Base-by-base conservation (phyloP, 2,888 invertebrate species). In the Ethmia dodecea region DNA sequence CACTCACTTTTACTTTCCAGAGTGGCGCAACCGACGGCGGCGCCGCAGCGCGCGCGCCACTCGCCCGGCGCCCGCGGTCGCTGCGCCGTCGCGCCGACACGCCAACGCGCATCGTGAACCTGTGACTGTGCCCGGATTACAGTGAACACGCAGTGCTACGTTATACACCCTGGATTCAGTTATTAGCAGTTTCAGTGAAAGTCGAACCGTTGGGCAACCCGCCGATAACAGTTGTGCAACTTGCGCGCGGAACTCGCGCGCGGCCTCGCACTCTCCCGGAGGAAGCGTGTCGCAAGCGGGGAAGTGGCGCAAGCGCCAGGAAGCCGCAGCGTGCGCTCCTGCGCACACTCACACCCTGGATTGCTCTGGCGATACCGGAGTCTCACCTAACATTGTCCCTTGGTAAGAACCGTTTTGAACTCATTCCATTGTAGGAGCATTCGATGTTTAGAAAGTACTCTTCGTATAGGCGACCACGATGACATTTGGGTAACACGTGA, bases 1-100 rank as follows among this genome's bases (percentile, higher is more conserved):
- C 75, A 65, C 74, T 81, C 74, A 86, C 83, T 83, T 86, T 86
- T 84, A 86, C 84, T 86, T 84, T 84, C 83, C 67, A 76, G 71
- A 74, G 78, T 83, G 84, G 78, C 84, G 84, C 83, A 86, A 83
- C 76, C 73, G 75, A 68, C 65, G 62, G 71, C 73, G 74, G 71
- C 75, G 68, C 70, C 74, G 77, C 66, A 57, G 60, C 60, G 70
- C 68, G 71, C 70, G 71, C 75, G 81, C 76, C 86, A 83, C 83
- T 83, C 81, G 81, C 74, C 74, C 83, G 83, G 81, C 83, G 83
- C 80, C 76, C 81, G 81, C 83, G 81, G 81, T 64, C 79, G 80
- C 76, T 71, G 79, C 79, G 79, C 79, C 77, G 66, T 65, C 58
- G 56, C 56, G 45, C 47, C 55, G 37, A 47, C 47, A 47, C 55